Percentiles rank a stretch among this genome's conserved stretches.
phyloP scores from a whole-genome alignment of 2,113 vertebrate species.

The Balaeniceps rex region DNA sequence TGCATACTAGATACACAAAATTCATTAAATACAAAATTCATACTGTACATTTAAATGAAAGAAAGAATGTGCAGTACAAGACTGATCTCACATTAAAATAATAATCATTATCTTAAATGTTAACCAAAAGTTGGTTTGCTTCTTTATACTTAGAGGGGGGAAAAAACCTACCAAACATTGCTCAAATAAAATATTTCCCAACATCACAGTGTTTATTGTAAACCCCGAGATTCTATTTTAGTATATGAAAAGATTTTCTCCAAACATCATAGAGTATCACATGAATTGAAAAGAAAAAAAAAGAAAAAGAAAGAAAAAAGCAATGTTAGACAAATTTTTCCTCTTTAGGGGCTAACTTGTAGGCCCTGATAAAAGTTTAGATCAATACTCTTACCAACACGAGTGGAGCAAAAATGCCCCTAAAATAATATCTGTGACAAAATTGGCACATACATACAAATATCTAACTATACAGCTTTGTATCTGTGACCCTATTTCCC shows the following conservation, averaged over 20 bases:
- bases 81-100: conserved; percentile 72
- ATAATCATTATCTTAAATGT: conserved; percentile 71
- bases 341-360: conserved; percentile 42
- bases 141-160: conserved; percentile 27
- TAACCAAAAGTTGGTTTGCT: conserved; percentile 57
- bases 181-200: conserved; percentile 68
- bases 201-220: conserved; percentile 84
- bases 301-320: neutral
- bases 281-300: conserved; percentile 14
- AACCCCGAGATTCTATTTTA: conserved; percentile 79
- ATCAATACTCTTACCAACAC: conserved; percentile 63
- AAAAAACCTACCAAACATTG: conserved; percentile 53
- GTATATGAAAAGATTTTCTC: conserved; percentile 66
- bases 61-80: conserved; percentile 72
- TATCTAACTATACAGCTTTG: conserved; percentile 65
- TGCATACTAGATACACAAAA: conserved; percentile 81
- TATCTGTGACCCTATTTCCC: conserved; percentile 66
- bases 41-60: conserved; percentile 78
- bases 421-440: conserved; percentile 73
- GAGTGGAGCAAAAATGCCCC: conserved; percentile 66
- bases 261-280: conserved; percentile 57
- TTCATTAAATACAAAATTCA: conserved; percentile 81
- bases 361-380: conserved; percentile 53
- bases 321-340: conserved; percentile 37
- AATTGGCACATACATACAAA: conserved; percentile 84